These are phyloP conservation scores for Labia minor DNA, from an alignment of 2,888 invertebrate genomes.

Conservation along the genomic window DNA sequence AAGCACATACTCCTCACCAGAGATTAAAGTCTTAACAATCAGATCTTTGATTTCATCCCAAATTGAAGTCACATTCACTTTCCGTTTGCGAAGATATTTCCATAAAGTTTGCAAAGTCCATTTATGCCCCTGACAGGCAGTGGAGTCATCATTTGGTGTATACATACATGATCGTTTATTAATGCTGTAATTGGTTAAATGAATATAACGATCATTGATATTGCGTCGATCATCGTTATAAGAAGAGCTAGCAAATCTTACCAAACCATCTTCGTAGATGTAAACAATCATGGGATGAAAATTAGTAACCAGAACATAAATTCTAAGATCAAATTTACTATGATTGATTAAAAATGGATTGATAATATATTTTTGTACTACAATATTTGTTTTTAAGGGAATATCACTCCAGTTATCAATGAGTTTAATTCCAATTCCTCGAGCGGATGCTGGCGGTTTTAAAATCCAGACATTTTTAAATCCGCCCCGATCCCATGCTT, in stretches of 20 bases:
- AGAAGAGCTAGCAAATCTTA: conserved; percentile 54
- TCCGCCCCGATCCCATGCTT: conserved; percentile 74
- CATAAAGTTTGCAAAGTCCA: conserved; percentile 76
- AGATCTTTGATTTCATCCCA: conserved; percentile 81
- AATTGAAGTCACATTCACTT: conserved; percentile 63
- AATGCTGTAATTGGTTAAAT: conserved; percentile 84
- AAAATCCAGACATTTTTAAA: conserved; percentile 86
- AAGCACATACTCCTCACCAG: conserved; percentile 69
- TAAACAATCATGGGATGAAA: conserved; percentile 89
- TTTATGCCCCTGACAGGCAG: conserved; percentile 86
- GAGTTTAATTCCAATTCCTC: conserved; percentile 91
- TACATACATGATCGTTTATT: conserved; percentile 78
- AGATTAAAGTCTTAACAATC: conserved; percentile 85
- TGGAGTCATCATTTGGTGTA: conserved; percentile 80
- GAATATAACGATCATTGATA: conserved; percentile 78
- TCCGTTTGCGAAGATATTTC: conserved; percentile 60
- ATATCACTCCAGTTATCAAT: conserved; percentile 89
- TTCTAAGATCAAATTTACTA: conserved; percentile 91
- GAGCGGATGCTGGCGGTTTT: conserved; percentile 94
- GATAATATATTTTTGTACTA: conserved; percentile 82
- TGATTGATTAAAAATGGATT: conserved; percentile 81
- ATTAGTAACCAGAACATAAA: conserved; percentile 91
- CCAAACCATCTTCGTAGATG: conserved; percentile 89
- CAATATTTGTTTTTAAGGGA: conserved; percentile 77
- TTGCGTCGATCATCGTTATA: conserved; percentile 68